Base-by-base conservation (phyloP, 37 sponge, comb jelly and placozoan genomes). In the Aphrocallistes beatrix region DNA sequence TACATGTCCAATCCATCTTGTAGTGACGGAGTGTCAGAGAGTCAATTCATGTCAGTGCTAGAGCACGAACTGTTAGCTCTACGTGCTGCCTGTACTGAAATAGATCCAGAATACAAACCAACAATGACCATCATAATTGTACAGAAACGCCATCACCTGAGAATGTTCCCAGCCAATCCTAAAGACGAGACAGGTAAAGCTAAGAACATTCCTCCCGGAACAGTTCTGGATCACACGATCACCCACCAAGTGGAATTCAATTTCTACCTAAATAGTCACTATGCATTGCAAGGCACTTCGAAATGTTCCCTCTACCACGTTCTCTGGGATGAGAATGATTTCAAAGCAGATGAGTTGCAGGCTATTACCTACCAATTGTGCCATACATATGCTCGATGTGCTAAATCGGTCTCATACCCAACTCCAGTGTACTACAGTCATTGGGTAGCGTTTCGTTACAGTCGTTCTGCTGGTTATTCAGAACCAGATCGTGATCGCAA, bases 91-190 rank as follows among this genome's bases (percentile, higher is more conserved):
- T 96, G 96, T 69, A 51, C 42, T 49, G 86, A 86, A 36, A 82
- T 96, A 40, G 90, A 93, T 21, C 51, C 36, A 16, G 90, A 85
- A 49, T 96, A 96, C 83, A 82, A 90, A 47, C 97, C 97, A 0
- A 86, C 86, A 8, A 92, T 95, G 37, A 95, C 95, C 16, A 91
- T 91, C 51, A 51, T 95, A 16, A 90, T 92, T 23, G 93, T 92
- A 17, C 95, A 95, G 86, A 95, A 95, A 86, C 51, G 95, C 38
- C 96, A 96, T 36, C 92, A 91, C 86, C 91, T 94, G 36, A 84
- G 96, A 49, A 84, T 96, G 37, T 96, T 91, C 88, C 84, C 85
- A 36, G 38, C 81, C 32, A 84, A 89, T 38, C 23, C 32, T 0
- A 37, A 81, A 30, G 85, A 84, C 21, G 75, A 21, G 21, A 32